phyloP scores from a whole-genome alignment of 2,113 vertebrate genomes.

The Trachemys scripta region DNA sequence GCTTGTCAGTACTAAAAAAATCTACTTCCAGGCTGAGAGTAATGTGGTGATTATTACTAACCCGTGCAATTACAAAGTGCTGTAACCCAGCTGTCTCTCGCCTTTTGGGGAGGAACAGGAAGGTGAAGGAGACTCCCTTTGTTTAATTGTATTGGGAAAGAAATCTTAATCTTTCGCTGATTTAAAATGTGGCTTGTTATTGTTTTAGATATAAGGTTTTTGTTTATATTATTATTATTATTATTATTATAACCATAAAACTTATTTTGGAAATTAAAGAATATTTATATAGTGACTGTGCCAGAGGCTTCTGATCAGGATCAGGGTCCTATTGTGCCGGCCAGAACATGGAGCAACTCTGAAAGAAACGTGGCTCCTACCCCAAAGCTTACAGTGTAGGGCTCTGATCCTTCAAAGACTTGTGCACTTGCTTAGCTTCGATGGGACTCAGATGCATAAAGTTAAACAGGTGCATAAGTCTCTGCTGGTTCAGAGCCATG shows the following conservation, averaged over 20 bases:
- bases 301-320: background rate
- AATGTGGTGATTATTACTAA: background rate
- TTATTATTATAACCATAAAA: background rate
- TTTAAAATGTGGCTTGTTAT: background rate
- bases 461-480: background rate
- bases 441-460: background rate
- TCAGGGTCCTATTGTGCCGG: background rate
- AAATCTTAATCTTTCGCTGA: background rate
- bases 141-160: background rate
- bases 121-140: background rate
- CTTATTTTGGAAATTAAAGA: background rate
- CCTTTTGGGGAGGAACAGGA: background rate
- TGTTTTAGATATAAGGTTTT: accelerated
- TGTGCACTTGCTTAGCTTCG: background rate
- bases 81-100: background rate
- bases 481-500: background rate
- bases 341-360: background rate
- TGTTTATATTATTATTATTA: background rate
- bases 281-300: background rate
- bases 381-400: background rate
- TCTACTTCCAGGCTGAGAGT: background rate
- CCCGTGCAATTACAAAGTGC: background rate
- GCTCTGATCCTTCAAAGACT: background rate
- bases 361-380: background rate
- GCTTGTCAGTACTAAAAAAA: background rate